phyloP scores from a whole-genome alignment of 2,113 vertebrate species.

The Sturnus vulgaris region DNA sequence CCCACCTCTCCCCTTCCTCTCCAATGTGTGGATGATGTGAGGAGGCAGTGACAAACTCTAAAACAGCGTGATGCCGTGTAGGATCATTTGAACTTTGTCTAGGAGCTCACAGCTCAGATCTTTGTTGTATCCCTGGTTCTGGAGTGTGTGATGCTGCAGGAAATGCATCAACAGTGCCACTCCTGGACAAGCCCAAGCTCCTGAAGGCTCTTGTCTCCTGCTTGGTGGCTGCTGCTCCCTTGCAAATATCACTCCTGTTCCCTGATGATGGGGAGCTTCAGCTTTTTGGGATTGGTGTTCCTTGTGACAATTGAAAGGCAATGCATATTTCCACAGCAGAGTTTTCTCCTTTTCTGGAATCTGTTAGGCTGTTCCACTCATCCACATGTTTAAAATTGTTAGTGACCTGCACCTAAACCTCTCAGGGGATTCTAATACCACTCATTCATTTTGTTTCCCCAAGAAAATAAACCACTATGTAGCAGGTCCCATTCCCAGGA shows the following conservation, averaged over 20 bases:
- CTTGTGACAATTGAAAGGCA: neutral
- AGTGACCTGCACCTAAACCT: neutral
- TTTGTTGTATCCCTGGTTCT: neutral
- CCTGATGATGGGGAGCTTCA: neutral
- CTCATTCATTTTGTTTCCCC: neutral
- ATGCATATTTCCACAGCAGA: neutral
- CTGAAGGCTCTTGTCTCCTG: neutral
- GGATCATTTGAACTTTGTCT: neutral
- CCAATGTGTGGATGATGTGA: rapidly evolving
- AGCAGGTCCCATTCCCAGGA: neutral
- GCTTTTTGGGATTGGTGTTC: neutral
- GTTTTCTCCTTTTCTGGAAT: neutral
- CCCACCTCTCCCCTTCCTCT: neutral
- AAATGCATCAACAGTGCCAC: neutral
- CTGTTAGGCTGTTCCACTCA: neutral
- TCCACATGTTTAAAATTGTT: neutral
- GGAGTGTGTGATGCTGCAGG: neutral
- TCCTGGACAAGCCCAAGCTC: neutral
- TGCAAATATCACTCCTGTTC: neutral
- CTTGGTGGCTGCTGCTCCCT: neutral
- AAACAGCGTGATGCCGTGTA: neutral
- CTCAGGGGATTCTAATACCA: neutral
- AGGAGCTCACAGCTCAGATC: neutral
- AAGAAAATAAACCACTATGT: neutral
- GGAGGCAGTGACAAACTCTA: neutral